Percentiles rank a stretch among this genome's conserved stretches.
phyloP scores from a whole-genome alignment of 2,888 invertebrate species.

The Stegophylla sp. region DNA sequence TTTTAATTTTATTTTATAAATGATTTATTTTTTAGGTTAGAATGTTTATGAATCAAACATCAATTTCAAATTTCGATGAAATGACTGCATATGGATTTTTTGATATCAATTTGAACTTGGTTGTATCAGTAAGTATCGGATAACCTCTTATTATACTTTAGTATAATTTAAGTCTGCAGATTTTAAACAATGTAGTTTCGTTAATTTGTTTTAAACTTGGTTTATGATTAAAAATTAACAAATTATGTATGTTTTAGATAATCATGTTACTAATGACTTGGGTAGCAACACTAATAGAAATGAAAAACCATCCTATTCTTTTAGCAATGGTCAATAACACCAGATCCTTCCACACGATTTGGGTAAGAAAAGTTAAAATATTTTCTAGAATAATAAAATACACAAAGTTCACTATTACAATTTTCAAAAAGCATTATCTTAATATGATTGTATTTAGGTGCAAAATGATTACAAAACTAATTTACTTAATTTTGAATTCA shows the following conservation, averaged over 20 bases:
- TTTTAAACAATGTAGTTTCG: background rate
- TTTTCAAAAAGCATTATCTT: too few species aligned
- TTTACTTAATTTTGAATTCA: too few species aligned
- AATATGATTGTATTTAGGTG: too few species aligned
- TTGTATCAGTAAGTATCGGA: background rate
- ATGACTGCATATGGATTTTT: background rate
- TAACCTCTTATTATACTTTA: background rate
- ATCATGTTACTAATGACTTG: background rate
- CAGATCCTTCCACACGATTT: background rate
- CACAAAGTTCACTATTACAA: too few species aligned
- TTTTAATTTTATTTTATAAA: background rate
- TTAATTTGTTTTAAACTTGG: background rate
- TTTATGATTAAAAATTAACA: background rate
- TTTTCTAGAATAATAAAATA: too few species aligned
- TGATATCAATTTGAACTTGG: background rate
- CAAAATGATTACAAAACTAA: too few species aligned
- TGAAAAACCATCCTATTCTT: background rate
- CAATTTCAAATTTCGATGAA: background rate
- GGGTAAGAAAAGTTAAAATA: background rate
- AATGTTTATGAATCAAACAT: constrained; percentile 10
- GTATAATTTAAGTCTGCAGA: background rate
- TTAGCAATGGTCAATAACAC: background rate
- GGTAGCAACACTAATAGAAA: background rate
- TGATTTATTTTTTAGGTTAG: background rate
- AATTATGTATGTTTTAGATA: background rate